These are phyloP conservation scores for Hypocryptadius cinnamomeus DNA, from an alignment of 2,113 vertebrate genomes.

Conservation along the genomic window DNA sequence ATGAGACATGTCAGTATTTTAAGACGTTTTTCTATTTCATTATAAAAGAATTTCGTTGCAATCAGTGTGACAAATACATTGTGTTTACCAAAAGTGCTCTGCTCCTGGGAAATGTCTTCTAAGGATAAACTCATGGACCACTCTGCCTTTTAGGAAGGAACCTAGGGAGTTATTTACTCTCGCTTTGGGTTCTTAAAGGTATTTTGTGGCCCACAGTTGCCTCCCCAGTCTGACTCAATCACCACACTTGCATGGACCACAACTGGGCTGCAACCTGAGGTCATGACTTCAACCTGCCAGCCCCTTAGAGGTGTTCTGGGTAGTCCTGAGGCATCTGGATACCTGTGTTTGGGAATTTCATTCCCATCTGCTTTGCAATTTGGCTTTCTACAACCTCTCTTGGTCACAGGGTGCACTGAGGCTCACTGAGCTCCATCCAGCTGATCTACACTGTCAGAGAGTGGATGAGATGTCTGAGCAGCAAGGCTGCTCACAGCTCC, in stretches of 20 bases:
- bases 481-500: background rate
- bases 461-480: background rate
- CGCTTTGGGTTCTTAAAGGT: background rate
- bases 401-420: fast-evolving
- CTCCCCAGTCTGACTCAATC: background rate
- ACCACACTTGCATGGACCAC: background rate
- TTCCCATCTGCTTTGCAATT: background rate
- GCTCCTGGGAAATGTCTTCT: background rate
- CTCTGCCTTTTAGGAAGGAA: background rate
- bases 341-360: background rate
- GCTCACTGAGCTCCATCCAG: background rate
- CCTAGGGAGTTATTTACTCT: background rate
- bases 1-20: background rate
- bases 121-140: background rate
- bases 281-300: background rate
- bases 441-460: fast-evolving
- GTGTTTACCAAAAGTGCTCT: background rate
- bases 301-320: background rate
- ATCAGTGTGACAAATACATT: background rate
- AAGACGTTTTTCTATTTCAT: background rate
- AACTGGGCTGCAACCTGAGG: background rate
- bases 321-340: background rate
- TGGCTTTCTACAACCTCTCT: background rate
- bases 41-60: background rate
- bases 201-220: background rate